Conservation (phyloP, 1,140 invertebrate species). For the Varroa destructor region DNA sequence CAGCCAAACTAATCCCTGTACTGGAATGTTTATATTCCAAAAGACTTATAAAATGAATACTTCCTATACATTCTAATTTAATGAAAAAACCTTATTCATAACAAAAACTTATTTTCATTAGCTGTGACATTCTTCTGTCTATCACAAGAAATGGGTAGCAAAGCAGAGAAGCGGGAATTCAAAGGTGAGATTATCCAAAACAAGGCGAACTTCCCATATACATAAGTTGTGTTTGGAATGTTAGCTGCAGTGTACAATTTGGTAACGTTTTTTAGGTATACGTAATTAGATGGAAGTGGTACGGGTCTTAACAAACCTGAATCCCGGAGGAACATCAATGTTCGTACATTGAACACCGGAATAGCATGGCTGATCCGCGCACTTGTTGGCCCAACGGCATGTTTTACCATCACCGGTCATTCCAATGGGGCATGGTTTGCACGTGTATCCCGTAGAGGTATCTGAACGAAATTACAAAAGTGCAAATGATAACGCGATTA, state of each 20-base stretch:
- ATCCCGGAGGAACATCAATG: slow-evolving; percentile 54
- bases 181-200: too few relatives aligned
- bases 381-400: slow-evolving; percentile 52
- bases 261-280: too few relatives aligned
- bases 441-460: slow-evolving; percentile 50
- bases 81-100: too few relatives aligned
- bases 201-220: too few relatives aligned
- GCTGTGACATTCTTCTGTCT: not conserved
- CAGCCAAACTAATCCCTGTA: too few relatives aligned
- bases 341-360: slow-evolving; percentile 54
- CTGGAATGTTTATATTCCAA: too few relatives aligned
- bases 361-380: slow-evolving; percentile 59
- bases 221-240: not conserved
- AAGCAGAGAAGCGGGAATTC: too few relatives aligned
- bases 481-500: slow-evolving; percentile 53
- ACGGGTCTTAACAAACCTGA: slow-evolving; percentile 39
- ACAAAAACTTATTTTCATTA: not conserved
- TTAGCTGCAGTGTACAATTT: not conserved
- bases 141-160: too few relatives aligned
- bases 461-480: slow-evolving; percentile 38
- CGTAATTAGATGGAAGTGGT: not conserved
- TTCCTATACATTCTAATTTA: too few relatives aligned
- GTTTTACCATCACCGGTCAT: slow-evolving; percentile 64
- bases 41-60: too few relatives aligned
- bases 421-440: slow-evolving; percentile 67